Percentiles rank a stretch among this genome's conserved stretches.
Evolutionary conservation across 2,888 invertebrate genomes (phyloP).

Genomic region (Noctua fimbriata): DNA sequence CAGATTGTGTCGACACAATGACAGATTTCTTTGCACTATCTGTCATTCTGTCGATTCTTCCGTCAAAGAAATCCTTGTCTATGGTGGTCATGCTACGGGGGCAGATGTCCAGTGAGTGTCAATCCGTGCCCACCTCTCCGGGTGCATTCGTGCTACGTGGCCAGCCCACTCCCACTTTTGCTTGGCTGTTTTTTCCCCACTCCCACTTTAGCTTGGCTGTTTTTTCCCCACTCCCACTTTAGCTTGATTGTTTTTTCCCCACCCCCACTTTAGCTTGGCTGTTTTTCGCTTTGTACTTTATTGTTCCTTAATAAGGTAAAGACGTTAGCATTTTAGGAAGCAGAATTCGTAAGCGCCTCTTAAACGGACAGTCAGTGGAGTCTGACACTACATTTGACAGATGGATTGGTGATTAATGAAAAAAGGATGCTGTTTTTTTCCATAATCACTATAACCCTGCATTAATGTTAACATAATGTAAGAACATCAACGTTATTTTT

Average conservation of each 20-base stretch:
- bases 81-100: no score
- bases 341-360: background rate
- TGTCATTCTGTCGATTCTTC: no score
- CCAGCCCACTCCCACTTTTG: background rate
- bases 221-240: background rate
- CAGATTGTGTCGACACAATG: no score
- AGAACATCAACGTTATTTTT: slow-evolving; percentile 20
- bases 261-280: no score
- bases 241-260: background rate
- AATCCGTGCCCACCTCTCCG: background rate
- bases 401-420: background rate
- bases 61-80: no score
- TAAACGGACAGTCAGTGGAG: background rate
- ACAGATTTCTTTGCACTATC: no score
- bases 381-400: background rate
- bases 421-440: slow-evolving; percentile 11
- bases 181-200: background rate
- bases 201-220: background rate
- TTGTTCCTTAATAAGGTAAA: background rate
- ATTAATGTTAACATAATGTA: slow-evolving; percentile 13
- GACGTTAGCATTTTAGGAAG: background rate
- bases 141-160: background rate
- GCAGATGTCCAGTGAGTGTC: background rate
- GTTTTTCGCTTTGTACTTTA: background rate
- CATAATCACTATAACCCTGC: background rate